These are phyloP conservation scores for Myripristis jacobus DNA, from an alignment of 2,797 vertebrate genomes.

Conservation along the genomic window DNA sequence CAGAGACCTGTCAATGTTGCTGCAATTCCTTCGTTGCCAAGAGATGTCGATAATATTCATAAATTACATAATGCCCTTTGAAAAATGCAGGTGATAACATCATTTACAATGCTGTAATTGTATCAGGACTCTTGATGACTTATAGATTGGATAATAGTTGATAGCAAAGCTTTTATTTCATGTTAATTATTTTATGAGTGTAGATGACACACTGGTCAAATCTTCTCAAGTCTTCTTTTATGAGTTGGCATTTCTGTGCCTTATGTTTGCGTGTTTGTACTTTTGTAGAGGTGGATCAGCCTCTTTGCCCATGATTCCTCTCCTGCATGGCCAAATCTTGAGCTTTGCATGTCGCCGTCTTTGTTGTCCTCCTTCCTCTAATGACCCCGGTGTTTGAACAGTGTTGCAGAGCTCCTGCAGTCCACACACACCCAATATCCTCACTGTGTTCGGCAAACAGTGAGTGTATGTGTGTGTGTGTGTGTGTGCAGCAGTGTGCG, in stretches of 20 bases:
- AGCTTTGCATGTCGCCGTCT: conserved; percentile 42
- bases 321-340: conserved; percentile 10
- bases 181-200: neutral
- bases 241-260: too few species aligned
- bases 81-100: too few species aligned
- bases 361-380: conserved; percentile 38
- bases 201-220: neutral
- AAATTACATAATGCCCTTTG: too few species aligned
- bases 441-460: conserved; percentile 52
- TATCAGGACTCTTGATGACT: too few species aligned
- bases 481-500: conserved; percentile 3
- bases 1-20: too few species aligned
- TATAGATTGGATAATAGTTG: too few species aligned
- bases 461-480: conserved; percentile 26
- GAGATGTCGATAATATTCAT: too few species aligned
- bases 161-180: neutral
- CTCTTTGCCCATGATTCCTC: conserved; percentile 11
- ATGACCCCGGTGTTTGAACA: conserved; percentile 29
- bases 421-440: conserved; percentile 56
- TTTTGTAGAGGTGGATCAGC: conserved; percentile 13
- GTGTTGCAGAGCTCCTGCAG: conserved; percentile 49
- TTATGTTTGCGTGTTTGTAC: neutral
- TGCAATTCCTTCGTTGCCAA: too few species aligned
- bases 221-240: too few species aligned
- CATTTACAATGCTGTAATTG: too few species aligned